These are phyloP conservation scores for Centrocercus urophasianus DNA, from an alignment of 2,113 vertebrate species.

Conservation along the genomic window DNA sequence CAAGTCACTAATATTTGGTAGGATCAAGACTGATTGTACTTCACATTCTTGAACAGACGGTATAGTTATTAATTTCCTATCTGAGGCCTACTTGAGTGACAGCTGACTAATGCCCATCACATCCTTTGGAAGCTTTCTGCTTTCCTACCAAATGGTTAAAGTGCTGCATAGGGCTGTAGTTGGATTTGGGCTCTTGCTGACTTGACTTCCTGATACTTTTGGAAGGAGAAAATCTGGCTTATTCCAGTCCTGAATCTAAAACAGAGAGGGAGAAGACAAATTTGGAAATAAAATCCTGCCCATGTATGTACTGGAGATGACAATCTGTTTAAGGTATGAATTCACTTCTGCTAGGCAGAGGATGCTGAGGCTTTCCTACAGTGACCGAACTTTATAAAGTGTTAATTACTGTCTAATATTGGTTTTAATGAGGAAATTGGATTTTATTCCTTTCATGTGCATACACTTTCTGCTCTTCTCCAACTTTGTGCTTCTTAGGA, in stretches of 20 bases:
- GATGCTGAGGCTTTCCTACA: neutral
- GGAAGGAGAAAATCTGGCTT: neutral
- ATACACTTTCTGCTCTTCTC: neutral
- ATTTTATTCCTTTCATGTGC: neutral
- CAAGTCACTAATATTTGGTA: neutral
- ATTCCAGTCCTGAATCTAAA: neutral
- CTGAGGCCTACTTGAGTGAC: neutral
- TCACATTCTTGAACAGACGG: neutral
- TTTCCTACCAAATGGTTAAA: neutral
- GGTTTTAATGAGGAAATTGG: constrained; percentile 26
- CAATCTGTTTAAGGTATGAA: neutral
- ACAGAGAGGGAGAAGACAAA: neutral
- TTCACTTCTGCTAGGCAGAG: neutral
- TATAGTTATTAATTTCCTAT: neutral
- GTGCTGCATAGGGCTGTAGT: neutral
- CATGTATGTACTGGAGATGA: neutral
- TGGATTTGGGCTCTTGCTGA: neutral
- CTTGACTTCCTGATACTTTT: neutral
- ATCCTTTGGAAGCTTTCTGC: neutral
- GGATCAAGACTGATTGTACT: neutral
- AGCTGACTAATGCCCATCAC: neutral
- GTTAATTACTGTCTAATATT: neutral
- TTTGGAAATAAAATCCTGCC: neutral
- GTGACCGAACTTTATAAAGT: neutral
- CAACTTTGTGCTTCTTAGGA: neutral